Evolutionary conservation across 2,888 invertebrate species (phyloP), one percentile per base, ranked within the genome.

Genomic region (Megamerina dolium): DNA sequence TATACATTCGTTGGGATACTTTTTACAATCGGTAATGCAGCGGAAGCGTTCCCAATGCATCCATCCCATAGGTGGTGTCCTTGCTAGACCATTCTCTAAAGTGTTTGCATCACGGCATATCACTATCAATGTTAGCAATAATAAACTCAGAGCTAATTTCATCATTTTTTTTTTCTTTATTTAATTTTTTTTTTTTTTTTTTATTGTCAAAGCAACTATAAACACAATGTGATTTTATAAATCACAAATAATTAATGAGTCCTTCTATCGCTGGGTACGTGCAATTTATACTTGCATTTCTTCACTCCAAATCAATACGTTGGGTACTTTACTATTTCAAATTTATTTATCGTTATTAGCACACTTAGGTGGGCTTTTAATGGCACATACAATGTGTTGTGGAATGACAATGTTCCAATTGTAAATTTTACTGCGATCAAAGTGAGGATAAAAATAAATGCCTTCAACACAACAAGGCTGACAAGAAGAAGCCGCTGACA

Each of bases 51-150:
- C 75, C 82, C 82, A 82, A 39, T 78, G 74, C 73, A 82, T 74
- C 81, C 81, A 82, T 5, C 81, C 82, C 81, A 82, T 81, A 2
- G 82, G 82, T 5, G 82, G 82, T n/a, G 78, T 81, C 45, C 65
- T 59, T 1, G 80, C 80, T 37, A 81, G 58, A 1, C 81, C 81
- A 72, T 81, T 81, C 41, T 80, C 75, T 43, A 80, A 59, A 13
- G 59, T 49, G 3, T 14, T n/a, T 2, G 39, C 50, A 6, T 32
- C 26, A 3, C 31, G 32, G 5, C 37, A 33, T 9, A 44, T 33
- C 21, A 48, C 23, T n/a, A 32, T 31, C 10, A 45, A 30, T 14
- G 40, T 19, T 8, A 51, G 20, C 3, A 41, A n/a, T 27, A 43
- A 44, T 12, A 45, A 37, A 8, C 10, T 23, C 10, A 23, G 23